phyloP scores from a whole-genome alignment of 2,888 invertebrate species.

The Tinea semifulvella region DNA sequence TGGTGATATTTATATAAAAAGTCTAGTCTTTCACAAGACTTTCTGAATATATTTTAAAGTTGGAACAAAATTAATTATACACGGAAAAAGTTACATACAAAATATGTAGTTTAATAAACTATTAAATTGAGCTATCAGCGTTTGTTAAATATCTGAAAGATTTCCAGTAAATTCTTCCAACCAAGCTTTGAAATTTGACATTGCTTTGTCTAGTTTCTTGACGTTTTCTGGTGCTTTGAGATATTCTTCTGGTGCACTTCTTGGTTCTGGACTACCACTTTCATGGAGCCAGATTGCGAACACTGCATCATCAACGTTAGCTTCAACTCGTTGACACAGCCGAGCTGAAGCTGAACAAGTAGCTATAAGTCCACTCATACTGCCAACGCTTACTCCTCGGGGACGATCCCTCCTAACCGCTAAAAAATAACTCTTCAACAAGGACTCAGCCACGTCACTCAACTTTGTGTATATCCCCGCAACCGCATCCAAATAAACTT shows the following conservation, averaged over 20 bases:
- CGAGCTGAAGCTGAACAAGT: conserved; percentile 42
- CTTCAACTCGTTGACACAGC: conserved; percentile 38
- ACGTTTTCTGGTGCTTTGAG: conserved; percentile 43
- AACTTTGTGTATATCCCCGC: conserved; percentile 38
- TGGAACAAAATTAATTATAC: no score
- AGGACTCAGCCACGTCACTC: conserved; percentile 31
- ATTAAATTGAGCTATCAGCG: no score
- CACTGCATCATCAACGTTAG: conserved; percentile 45
- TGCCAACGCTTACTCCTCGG: conserved; percentile 36
- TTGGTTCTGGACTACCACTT: conserved; percentile 43
- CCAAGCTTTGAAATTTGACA: conserved; percentile 46
- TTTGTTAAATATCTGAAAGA: conserved; percentile 1
- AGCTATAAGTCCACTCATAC: conserved; percentile 39
- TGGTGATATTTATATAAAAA: no score
- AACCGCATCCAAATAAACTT: conserved; percentile 38
- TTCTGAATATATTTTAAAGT: no score
- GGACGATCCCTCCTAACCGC: conserved; percentile 43
- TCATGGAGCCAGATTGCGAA: conserved; percentile 56
- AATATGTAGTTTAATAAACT: no score
- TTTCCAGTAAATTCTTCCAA: conserved; percentile 40
- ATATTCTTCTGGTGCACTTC: conserved; percentile 49
- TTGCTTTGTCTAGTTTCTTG: conserved; percentile 35
- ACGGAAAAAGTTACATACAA: no score
- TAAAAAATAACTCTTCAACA: conserved; percentile 44
- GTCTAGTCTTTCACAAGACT: no score